phyloP scores from a whole-genome alignment of 1,140 invertebrate genomes.

The Hypsibius dujardini region DNA sequence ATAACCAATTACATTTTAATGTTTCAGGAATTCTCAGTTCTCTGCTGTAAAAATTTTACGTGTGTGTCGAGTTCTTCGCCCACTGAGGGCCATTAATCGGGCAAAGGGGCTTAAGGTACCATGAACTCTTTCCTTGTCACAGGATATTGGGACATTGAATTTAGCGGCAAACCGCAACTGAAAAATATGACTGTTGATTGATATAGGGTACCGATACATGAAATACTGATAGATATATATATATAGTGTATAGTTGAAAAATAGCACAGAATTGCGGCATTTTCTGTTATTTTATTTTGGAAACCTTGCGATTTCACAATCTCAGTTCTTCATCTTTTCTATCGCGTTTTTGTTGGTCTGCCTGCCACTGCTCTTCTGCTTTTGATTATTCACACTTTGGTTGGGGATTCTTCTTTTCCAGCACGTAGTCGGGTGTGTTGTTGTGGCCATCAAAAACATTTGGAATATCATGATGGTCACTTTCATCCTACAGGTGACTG shows the following conservation, averaged over 20 bases:
- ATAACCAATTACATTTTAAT: background rate
- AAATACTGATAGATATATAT: no score
- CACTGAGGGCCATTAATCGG: constrained; percentile 93
- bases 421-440: constrained; percentile 98
- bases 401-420: constrained; percentile 35
- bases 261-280: no score
- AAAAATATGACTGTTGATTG: no score
- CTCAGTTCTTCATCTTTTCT: constrained; percentile 20
- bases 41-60: constrained; percentile 97
- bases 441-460: constrained; percentile 96
- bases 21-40: constrained; percentile 33
- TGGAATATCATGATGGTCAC: constrained; percentile 86
- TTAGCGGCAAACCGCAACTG: no score
- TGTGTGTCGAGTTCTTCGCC: constrained; percentile 87
- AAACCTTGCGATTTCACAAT: no score
- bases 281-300: no score
- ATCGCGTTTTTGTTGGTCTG: constrained; percentile 17
- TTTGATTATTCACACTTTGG: constrained; percentile 19
- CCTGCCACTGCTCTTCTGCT: no score
- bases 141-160: no score
- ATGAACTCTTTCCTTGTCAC: no score
- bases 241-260: no score
- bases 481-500: constrained; percentile 29
- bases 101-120: constrained; percentile 97
- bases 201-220: no score